Evolutionary conservation across 1,140 invertebrate genomes (phyloP).

Genomic region (Drosophila sucinea): DNA sequence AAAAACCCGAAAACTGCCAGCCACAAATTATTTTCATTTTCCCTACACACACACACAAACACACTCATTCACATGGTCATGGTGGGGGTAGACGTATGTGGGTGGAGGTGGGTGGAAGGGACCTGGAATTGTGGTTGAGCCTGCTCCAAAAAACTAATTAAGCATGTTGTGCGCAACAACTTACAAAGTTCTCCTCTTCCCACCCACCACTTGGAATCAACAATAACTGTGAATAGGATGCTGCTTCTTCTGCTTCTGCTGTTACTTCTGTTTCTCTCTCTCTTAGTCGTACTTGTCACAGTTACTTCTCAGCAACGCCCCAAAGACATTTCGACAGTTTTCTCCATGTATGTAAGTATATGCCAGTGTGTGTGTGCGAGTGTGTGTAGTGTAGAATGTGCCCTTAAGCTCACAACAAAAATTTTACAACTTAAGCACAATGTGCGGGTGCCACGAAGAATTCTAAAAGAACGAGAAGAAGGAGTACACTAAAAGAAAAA

Average conservation of each 20-base stretch:
- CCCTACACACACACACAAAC: slow-evolving; percentile 6
- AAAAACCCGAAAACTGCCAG: slow-evolving; percentile 18
- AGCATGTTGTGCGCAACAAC: slow-evolving; percentile 60
- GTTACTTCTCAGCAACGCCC: slow-evolving; percentile 35
- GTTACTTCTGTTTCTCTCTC: not conserved
- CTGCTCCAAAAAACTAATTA: slow-evolving; percentile 62
- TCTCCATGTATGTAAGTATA: slow-evolving; percentile 13
- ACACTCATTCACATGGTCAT: slow-evolving; percentile 21
- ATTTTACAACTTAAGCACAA: slow-evolving; percentile 65
- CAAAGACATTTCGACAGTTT: slow-evolving; percentile 59
- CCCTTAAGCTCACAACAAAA: slow-evolving; percentile 50
- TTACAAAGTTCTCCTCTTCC: slow-evolving; percentile 29
- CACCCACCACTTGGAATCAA: slow-evolving; percentile 40
- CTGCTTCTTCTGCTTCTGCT: slow-evolving; percentile 16
- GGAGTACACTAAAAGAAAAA: not conserved
- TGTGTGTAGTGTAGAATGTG: slow-evolving; percentile 15
- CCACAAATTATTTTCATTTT: slow-evolving; percentile 54
- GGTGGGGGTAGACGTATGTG: not conserved
- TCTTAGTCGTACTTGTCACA: slow-evolving; percentile 34
- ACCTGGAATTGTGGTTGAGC: slow-evolving; percentile 23
- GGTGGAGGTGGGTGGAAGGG: not conserved
- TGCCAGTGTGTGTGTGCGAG: slow-evolving; percentile 5
- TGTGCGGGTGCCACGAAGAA: slow-evolving; percentile 26
- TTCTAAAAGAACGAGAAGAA: slow-evolving; percentile 17
- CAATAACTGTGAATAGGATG: slow-evolving; percentile 57